A percentile compares a stretch with the other conserved stretches of the same genome.
These are phyloP conservation scores for Nephila pilipes DNA, from an alignment of 1,140 invertebrate species.

Conservation along the genomic window DNA sequence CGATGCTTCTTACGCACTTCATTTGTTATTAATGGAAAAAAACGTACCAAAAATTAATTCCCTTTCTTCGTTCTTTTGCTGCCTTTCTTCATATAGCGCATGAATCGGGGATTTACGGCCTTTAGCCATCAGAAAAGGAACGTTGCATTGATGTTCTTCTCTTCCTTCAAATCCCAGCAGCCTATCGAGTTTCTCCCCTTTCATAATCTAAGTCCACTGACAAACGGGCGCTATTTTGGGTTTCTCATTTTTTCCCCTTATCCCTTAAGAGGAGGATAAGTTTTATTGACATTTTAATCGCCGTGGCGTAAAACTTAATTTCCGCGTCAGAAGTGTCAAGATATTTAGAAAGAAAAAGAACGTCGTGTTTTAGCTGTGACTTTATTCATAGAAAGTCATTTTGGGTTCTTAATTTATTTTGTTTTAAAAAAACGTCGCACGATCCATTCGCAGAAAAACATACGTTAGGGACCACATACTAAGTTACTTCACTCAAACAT, in stretches of 20 bases:
- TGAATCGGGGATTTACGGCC: neutral
- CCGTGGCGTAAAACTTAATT: neutral
- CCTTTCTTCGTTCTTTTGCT: neutral
- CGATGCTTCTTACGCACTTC: too few relatives aligned
- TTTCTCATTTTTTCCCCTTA: neutral
- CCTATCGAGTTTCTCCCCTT: neutral
- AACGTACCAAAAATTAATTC: neutral
- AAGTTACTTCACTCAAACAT: too few relatives aligned
- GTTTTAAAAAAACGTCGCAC: too few relatives aligned
- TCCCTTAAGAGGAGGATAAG: neutral
- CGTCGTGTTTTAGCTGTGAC: neutral
- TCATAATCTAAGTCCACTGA: neutral
- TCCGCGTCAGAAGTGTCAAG: neutral
- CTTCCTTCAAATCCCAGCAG: neutral
- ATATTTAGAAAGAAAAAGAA: neutral
- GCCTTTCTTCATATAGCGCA: neutral
- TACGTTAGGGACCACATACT: too few relatives aligned
- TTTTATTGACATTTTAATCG: neutral
- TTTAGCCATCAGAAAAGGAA: too few relatives aligned
- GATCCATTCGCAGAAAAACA: too few relatives aligned
- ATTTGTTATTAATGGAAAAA: too few relatives aligned
- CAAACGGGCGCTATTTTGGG: neutral
- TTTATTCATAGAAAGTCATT: neutral
- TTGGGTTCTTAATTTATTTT: neutral
- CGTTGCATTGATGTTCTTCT: neutral